Evolutionary conservation across 2,888 invertebrate species (phyloP), one percentile per base, ranked within the genome.

Genomic region (Harpagoxenus sublaevis): DNA sequence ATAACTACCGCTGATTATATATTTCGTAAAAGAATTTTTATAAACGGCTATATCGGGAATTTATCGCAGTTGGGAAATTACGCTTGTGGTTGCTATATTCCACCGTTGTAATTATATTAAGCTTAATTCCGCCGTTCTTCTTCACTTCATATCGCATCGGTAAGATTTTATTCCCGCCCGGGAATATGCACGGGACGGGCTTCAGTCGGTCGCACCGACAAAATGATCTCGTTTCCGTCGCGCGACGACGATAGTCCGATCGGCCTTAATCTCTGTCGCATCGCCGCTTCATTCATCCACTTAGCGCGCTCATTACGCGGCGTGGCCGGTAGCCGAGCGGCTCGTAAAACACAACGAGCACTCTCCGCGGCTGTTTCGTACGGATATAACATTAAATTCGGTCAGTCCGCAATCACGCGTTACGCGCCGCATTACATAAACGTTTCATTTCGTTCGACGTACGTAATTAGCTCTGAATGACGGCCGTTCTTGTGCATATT

Each of bases 321-420:
- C 60, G 45, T 15, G 65, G 31, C 28, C 60, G 42, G 79, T 74
- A 87, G 84, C 71, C 18, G 51, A 75, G 78, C 79, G 28, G 23
- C 71, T 86, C 86, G 83, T 83, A 88, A 88, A 86, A 75, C 23
- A 51, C 10, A 62, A 35, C 66, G 62, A 63, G 62, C 60, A 60
- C 23, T 28, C 23, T 68, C 60, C 35, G 57, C 57, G 57, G 39
- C 42, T 68, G 12, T 79, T 74, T 55, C 53, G 23, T 42, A 42
- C 68, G 39, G 42, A 23, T 62, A 71, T 60, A 81, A 70, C 81
- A 88, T 89, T 88, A 88, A 89, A 88, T 88, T 88, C 74, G 88
- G 78, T 74, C 63, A 31, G 35, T 62, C 48, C 53, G 77, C 77
- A 81, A 81, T 81, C 79, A 74, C 70, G 85, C 83, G 79, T 66